phyloP scores from a whole-genome alignment of 2,113 vertebrate species.

The Miniopterus natalensis region DNA sequence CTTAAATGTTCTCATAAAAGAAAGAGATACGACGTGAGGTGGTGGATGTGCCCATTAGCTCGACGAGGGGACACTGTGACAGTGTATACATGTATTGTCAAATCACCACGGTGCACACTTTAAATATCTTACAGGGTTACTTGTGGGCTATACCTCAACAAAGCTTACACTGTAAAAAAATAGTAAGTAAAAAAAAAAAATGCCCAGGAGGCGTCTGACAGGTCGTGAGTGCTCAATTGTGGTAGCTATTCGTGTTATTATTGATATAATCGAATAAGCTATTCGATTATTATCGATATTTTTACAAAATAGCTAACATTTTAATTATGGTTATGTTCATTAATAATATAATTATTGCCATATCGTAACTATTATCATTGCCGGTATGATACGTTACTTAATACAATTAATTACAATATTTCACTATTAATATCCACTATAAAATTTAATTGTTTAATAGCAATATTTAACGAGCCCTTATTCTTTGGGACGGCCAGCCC shows the following conservation, averaged over 20 bases:
- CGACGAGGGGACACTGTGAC: neutral
- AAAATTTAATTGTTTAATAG: neutral
- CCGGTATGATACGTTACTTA: neutral
- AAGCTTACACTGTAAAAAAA: neutral
- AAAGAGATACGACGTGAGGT: neutral
- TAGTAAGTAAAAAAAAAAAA: neutral
- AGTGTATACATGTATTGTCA: neutral
- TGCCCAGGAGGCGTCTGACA: neutral
- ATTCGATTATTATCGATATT: neutral
- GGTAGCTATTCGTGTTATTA: neutral
- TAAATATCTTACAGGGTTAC: neutral
- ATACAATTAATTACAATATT: neutral
- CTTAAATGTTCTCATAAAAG: neutral
- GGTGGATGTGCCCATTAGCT: neutral
- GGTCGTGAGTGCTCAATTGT: fast-evolving
- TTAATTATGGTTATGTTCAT: neutral
- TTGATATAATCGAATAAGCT: neutral
- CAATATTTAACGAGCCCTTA: neutral
- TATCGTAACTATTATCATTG: neutral
- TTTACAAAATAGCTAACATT: neutral
- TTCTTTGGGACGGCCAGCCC: neutral
- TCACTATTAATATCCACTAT: neutral
- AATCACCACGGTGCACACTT: neutral
- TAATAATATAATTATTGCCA: neutral
- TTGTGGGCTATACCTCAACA: neutral